Evolutionary conservation across 2,797 vertebrate genomes (phyloP).

Genomic region (Babyrousa celebensis): DNA sequence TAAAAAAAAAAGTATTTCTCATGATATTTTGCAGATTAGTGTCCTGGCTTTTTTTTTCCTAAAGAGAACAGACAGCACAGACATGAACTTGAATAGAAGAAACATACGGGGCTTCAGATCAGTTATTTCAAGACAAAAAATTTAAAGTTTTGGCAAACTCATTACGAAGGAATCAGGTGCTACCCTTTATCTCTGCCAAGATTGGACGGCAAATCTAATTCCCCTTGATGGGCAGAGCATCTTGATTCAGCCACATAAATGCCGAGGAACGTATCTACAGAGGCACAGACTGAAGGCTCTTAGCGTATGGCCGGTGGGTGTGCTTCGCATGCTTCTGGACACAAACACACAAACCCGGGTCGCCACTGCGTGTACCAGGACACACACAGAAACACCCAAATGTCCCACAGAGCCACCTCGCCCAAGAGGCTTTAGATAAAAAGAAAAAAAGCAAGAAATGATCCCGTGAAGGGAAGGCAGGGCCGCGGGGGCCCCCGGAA

Average conservation of each 20-base stretch:
- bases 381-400: slow-evolving; percentile 78
- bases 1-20: background rate
- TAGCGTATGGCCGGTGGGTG: slow-evolving; percentile 7
- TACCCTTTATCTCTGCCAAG: slow-evolving; percentile 31
- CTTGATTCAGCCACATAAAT: slow-evolving; percentile 45
- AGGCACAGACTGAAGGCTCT: slow-evolving; percentile 27
- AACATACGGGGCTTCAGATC: slow-evolving; percentile 56
- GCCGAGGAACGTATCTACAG: slow-evolving; percentile 37
- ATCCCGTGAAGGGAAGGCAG: slow-evolving; percentile 78
- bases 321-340: slow-evolving; percentile 20
- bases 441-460: slow-evolving; percentile 36
- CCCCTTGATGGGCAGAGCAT: background rate
- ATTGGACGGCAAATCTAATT: background rate
- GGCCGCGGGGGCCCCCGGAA: slow-evolving; percentile 68
- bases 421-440: slow-evolving; percentile 29
- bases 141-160: slow-evolving; percentile 41
- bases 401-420: background rate
- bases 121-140: slow-evolving; percentile 50
- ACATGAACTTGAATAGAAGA: slow-evolving; percentile 51
- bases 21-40: background rate
- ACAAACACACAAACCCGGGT: slow-evolving; percentile 74
- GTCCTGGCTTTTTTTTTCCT: background rate
- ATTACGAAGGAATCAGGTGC: slow-evolving; percentile 2
- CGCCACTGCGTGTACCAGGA: slow-evolving; percentile 56
- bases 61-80: background rate